Evolutionary conservation across 2,113 vertebrate species (phyloP), one percentile per base, ranked within the genome.

Genomic region (Baryphthengus martii): DNA sequence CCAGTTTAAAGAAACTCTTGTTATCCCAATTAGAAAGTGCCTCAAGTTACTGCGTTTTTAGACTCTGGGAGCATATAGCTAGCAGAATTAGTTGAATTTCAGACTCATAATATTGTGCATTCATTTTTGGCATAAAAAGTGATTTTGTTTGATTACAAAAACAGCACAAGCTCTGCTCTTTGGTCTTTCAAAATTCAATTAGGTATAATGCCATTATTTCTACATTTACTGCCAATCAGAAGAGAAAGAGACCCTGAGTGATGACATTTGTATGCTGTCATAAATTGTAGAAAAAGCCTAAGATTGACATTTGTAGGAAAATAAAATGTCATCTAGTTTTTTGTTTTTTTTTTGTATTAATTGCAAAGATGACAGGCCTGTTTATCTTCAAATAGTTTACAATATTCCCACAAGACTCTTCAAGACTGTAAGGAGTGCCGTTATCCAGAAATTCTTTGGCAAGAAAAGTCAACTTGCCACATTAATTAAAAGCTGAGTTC

Each of bases 241-340:
- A 76, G 12, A 93, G 66, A 75, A 93, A 67, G 78, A 92, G 39
- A 92, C 11, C 33, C 45, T 59, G 37, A 47, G 59, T 88, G 56
- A 91, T 58, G 70, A 91, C 66, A 94, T 90, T 92, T 28, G 8
- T 87, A 49, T 7, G 3, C 80, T 91, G 70, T 91, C 92, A 89
- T 84, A 93, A 96, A 95, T 91, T 72, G 73, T 76, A 74, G 80
- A 79, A 75, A 81, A 95, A 75, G 84, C 20, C 39, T 21, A 85
- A 88, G 90, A 78, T 25, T 77, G 74, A 86, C 31, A 83, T 96
- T 96, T 94, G 79, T 65, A 52, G 37, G 19, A 31, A 94, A 80
- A 94, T 56, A 93, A 90, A 98, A 97, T 68, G 63, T 93, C 79
- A 89, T 31, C 31, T 35, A 24, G 76, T 52, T 2, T 71, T 68